Base-by-base conservation (phyloP, 2,888 invertebrate species). In the Drosophila kanekoi region DNA sequence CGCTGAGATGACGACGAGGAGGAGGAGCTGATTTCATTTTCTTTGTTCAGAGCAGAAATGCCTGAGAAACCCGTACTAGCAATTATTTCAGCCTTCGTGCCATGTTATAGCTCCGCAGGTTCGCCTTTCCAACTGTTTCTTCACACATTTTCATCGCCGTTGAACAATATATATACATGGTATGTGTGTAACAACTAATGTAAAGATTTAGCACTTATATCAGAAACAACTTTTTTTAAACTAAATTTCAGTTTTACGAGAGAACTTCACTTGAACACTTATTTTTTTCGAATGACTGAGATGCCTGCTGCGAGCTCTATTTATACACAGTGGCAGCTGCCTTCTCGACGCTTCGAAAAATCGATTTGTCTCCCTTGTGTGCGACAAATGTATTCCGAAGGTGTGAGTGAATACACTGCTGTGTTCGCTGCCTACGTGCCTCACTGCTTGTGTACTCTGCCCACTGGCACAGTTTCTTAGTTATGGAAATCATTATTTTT, bases 191-290 rank as follows among this genome's bases (percentile, higher is more conserved):
- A 41, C 5, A 53, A 61, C 13, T 60, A 28, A 51, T 77, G 51
- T 62, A 40, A 44, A 43, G 47, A 28, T 28, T 28, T 44, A 52
- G 45, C 61, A 70, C 64, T 57, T 18, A 11, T 45, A 54, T 28
- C 16, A 44, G 13, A 41, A 48, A 58, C 10, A 51, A 49, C 16
- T 32, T 6, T 65, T 65, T 16, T 35, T 63, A 13, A 60, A 61
- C 16, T 45, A 43, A 20, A 64, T 48, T 37, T 38, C 9, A 6
- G 11, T 38, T 61, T 67, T 56, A 70, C 77, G 4, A 0, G 10
- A 44, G 56, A 77, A 65, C 66, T 67, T 45, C 77, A 88, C 87
- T 88, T 68, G 13, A 54, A 23, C 86, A 83, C 83, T 77, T 62
- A 45, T 64, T n/a, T 57, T 63, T 69, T 51, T 28, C 64, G 72